These are phyloP conservation scores for Gastracanthus pulcherrimus DNA, from an alignment of 2,888 invertebrate species.

Conservation along the genomic window DNA sequence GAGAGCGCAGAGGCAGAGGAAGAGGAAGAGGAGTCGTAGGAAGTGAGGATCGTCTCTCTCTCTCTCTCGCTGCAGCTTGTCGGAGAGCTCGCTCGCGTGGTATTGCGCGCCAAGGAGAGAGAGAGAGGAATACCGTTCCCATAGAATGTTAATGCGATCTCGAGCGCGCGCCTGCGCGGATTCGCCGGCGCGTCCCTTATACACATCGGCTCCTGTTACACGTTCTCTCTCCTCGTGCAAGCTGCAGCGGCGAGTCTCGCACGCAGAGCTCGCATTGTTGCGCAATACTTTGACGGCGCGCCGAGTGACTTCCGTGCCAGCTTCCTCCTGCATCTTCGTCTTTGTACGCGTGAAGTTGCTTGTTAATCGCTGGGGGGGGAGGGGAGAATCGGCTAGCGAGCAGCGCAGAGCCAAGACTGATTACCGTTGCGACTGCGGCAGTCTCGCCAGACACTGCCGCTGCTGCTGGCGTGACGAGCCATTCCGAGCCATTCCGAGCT, in stretches of 20 bases:
- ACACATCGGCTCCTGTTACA: constrained; percentile 51
- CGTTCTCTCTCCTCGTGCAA: background rate
- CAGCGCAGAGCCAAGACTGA: constrained; percentile 13
- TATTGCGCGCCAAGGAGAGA: constrained; percentile 13
- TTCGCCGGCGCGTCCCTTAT: constrained; percentile 7
- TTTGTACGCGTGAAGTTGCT: constrained; percentile 32
- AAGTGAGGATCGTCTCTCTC: constrained; percentile 58
- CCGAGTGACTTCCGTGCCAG: constrained; percentile 6
- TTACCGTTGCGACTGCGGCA: background rate
- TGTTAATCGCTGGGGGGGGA: constrained; percentile 26
- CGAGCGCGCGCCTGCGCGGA: constrained; percentile 59
- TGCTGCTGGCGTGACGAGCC: background rate
- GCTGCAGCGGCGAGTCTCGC: background rate
- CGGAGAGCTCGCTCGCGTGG: constrained; percentile 66
- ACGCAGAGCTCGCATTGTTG: constrained; percentile 46
- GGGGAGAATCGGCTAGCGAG: background rate
- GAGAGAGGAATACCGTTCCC: constrained; percentile 74
- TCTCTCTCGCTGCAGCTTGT: constrained; percentile 42
- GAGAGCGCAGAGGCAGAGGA: background rate
- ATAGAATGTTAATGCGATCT: constrained; percentile 76
- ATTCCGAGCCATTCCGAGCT: constrained; percentile 6
- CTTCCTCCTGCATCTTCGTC: background rate
- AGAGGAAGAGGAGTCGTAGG: constrained; percentile 47
- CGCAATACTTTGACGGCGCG: constrained; percentile 44
- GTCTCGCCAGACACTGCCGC: background rate